A percentile compares a stretch with the other conserved stretches of the same genome.
phyloP scores from a whole-genome alignment of 2,888 invertebrate genomes.

The Drosophila leonis region DNA sequence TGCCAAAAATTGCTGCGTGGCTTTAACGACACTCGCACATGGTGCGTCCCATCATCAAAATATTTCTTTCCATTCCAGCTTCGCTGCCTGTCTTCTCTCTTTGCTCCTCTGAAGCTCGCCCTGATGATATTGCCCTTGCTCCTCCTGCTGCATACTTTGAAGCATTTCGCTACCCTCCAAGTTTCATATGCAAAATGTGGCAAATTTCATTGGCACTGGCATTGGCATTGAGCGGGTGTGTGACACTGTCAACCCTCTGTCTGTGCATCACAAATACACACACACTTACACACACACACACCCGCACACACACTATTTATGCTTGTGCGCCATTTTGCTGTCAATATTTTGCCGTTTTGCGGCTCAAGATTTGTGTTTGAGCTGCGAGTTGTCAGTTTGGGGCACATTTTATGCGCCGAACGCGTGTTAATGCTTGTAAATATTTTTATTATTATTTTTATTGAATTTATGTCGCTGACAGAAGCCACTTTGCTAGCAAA shows the following conservation, averaged over 20 bases:
- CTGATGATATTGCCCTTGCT: constrained; percentile 17
- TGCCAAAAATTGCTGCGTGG: constrained; percentile 55
- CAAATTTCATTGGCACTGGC: constrained; percentile 71
- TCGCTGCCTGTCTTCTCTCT: neutral
- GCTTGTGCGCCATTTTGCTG: constrained; percentile 72
- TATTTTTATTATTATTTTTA: constrained; percentile 84
- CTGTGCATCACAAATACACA: constrained; percentile 25
- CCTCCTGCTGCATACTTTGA: constrained; percentile 23
- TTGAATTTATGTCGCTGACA: constrained; percentile 73
- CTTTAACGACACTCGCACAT: constrained; percentile 77
- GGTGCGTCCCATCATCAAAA: constrained; percentile 52
- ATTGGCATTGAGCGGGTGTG: constrained; percentile 44
- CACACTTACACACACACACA: constrained; percentile 3
- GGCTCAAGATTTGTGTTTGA: constrained; percentile 39
- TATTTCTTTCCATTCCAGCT: constrained; percentile 3
- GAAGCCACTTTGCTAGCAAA: constrained; percentile 54
- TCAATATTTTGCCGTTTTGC: constrained; percentile 68
- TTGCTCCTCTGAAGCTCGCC: constrained; percentile 4
- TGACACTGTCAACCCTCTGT: constrained; percentile 58
- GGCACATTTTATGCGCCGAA: constrained; percentile 57
- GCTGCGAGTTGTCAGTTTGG: constrained; percentile 20
- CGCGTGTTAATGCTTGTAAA: constrained; percentile 82
- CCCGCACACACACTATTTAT: constrained; percentile 55
- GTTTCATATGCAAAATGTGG: constrained; percentile 58
- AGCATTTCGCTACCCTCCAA: constrained; percentile 37